Conservation (phyloP, 2,888 invertebrate species). For the Dryococelus australis region DNA sequence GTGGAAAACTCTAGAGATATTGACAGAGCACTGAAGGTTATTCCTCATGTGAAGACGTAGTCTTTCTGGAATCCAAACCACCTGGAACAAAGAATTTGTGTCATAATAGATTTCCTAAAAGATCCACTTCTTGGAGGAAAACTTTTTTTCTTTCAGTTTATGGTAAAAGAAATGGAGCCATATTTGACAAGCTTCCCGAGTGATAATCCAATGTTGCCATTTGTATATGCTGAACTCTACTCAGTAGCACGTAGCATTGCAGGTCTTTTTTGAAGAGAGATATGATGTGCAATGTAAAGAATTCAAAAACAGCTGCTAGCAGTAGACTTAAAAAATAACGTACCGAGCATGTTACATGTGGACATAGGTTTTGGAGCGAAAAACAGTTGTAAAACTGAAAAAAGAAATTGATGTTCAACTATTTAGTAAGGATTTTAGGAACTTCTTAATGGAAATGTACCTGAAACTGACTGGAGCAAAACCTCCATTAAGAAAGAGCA, state of each 20-base stretch:
- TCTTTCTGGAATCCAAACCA: background rate
- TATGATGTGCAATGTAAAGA: background rate
- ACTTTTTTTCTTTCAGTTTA: background rate
- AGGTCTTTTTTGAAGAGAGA: background rate
- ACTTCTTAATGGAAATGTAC: background rate
- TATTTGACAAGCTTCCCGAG: slow-evolving; percentile 7
- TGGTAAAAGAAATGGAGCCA: slow-evolving; percentile 5
- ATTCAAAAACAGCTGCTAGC: background rate
- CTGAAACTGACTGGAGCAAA: background rate
- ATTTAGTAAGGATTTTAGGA: background rate
- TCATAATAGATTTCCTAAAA: background rate
- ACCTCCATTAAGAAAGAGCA: background rate
- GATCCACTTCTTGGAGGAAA: slow-evolving; percentile 21
- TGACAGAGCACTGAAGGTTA: background rate
- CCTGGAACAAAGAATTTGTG: slow-evolving; percentile 24
- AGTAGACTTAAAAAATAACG: background rate
- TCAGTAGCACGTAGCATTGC: slow-evolving; percentile 22
- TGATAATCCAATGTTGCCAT: slow-evolving; percentile 4
- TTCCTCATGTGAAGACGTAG: background rate
- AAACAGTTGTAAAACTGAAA: background rate
- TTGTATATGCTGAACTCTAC: background rate
- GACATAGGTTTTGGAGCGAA: slow-evolving; percentile 24
- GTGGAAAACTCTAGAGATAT: background rate
- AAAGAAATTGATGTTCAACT: slow-evolving; percentile 26
- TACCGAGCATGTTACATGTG: background rate